Percentiles rank a stretch among this genome's conserved stretches.
phyloP scores from a whole-genome alignment of 2,888 invertebrate species.

The Ashinkailepas kermadecensis region DNA sequence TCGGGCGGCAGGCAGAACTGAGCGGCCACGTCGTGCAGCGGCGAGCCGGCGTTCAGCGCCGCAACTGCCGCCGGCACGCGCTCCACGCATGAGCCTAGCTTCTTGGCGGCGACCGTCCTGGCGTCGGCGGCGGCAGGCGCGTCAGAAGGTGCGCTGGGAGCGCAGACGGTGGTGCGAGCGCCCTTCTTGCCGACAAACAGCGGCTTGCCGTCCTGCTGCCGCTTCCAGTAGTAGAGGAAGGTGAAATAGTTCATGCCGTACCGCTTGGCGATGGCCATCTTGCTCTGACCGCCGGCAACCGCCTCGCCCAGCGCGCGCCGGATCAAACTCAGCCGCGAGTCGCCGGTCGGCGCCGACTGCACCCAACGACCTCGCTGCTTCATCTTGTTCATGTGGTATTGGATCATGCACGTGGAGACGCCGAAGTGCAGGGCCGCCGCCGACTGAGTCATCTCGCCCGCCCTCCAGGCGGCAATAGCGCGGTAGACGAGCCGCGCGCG shows the following conservation, averaged over 20 bases:
- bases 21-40: too few relatives aligned
- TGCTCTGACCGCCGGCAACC: not conserved
- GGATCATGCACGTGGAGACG: not conserved
- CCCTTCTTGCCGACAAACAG: not conserved
- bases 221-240: constrained; percentile 9
- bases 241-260: constrained; percentile 19
- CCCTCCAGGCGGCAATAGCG: not conserved
- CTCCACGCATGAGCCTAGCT: too few relatives aligned
- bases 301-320: not conserved
- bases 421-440: not conserved
- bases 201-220: constrained; percentile 1
- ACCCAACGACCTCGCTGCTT: not conserved
- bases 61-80: too few relatives aligned
- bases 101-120: not conserved
- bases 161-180: not conserved
- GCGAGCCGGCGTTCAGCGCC: too few relatives aligned
- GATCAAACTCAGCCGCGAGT: not conserved
- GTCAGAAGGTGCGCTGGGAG: too few relatives aligned
- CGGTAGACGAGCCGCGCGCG: not conserved
- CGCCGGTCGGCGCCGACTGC: not conserved
- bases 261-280: not conserved
- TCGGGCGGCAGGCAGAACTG: too few relatives aligned
- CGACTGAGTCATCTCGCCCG: not conserved
- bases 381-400: not conserved
- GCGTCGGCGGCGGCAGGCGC: too few relatives aligned